Evolutionary conservation across 2,888 invertebrate genomes (phyloP).

Genomic region (Sympetrum striolatum): DNA sequence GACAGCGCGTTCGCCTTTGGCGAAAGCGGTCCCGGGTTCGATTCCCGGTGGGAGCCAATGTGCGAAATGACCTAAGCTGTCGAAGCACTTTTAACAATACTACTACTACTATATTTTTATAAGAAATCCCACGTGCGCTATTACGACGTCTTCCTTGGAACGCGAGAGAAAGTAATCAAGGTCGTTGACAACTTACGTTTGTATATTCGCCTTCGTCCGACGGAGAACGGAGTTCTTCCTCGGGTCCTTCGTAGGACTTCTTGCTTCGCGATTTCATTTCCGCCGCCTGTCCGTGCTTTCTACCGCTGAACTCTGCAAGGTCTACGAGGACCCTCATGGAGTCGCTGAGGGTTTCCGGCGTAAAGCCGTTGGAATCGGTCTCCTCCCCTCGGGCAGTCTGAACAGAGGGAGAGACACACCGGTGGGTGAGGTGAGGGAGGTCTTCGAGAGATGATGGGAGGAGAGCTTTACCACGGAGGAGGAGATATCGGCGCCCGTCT

Average conservation of each 20-base stretch:
- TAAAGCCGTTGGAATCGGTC: not conserved
- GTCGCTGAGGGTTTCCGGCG: not conserved
- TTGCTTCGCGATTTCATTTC: not conserved
- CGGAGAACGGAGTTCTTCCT: slow-evolving; percentile 49
- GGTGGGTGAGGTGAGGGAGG: not conserved
- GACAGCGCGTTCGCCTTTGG: too few relatives aligned
- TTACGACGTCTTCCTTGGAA: too few relatives aligned
- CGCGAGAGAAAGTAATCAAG: slow-evolving; percentile 45
- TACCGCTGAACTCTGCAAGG: not conserved
- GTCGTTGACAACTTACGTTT: slow-evolving; percentile 46
- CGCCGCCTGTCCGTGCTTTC: not conserved
- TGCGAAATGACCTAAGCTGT: too few relatives aligned
- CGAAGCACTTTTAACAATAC: too few relatives aligned
- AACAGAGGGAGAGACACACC: not conserved
- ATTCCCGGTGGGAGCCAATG: too few relatives aligned
- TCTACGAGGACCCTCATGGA: slow-evolving; percentile 18
- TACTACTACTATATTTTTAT: too few relatives aligned
- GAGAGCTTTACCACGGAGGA: not conserved
- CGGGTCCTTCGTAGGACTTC: slow-evolving; percentile 45
- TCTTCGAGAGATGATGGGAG: not conserved
- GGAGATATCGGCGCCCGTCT: slow-evolving; percentile 21
- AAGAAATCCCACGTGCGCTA: too few relatives aligned
- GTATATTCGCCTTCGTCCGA: not conserved
- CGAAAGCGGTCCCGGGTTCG: too few relatives aligned
- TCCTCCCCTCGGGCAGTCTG: not conserved